phyloP scores from a whole-genome alignment of 1,140 invertebrate genomes.

The Vanessa atalanta region DNA sequence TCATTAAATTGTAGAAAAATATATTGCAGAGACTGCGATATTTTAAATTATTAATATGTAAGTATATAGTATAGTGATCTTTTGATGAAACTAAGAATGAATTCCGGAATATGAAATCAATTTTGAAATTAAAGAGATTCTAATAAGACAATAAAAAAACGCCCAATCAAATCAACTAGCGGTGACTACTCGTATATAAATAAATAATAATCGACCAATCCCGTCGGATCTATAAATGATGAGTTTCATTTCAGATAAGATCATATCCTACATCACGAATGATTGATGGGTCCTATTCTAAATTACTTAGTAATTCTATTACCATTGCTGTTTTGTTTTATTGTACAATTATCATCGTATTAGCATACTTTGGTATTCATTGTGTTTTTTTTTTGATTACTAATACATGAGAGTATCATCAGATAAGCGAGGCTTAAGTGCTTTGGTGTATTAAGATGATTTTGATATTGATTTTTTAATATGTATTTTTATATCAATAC shows the following conservation, averaged over 20 bases:
- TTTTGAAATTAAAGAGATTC: no score
- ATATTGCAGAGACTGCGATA: no score
- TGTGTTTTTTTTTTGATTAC: conserved; percentile 1
- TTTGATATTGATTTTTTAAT: background rate
- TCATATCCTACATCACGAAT: conserved; percentile 65
- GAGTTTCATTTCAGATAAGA: conserved; percentile 79
- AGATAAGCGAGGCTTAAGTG: conserved; percentile 2
- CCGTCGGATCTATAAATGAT: conserved; percentile 78
- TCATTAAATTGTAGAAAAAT: no score
- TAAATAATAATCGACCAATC: conserved; percentile 76
- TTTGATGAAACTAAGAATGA: no score
- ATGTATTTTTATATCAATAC: background rate
- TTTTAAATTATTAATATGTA: no score
- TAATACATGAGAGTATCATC: background rate
- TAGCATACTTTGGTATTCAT: conserved; percentile 13
- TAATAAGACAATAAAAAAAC: no score
- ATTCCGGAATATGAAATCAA: no score
- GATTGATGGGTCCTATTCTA: conserved; percentile 70
- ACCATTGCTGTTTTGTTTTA: conserved; percentile 66
- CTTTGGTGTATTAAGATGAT: background rate
- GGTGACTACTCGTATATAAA: conserved; percentile 54
- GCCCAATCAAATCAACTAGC: background rate
- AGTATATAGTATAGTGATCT: no score
- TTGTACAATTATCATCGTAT: conserved; percentile 60
- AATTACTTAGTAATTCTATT: conserved; percentile 78